These are phyloP conservation scores for Pavo muticus DNA, from an alignment of 2,113 vertebrate species.

Conservation along the genomic window DNA sequence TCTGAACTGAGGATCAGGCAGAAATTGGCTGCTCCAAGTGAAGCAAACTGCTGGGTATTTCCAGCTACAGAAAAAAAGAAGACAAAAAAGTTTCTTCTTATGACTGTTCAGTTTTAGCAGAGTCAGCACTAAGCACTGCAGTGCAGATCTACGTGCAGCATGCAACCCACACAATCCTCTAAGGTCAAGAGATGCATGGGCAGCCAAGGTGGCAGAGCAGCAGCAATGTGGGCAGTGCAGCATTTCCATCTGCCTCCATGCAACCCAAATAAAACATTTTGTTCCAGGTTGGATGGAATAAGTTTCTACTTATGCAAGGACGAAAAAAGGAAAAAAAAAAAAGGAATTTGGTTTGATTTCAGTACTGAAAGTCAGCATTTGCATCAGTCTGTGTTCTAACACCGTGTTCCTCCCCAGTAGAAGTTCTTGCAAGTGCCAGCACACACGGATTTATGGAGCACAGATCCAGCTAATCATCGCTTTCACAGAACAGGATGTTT, in stretches of 20 bases:
- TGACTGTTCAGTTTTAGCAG: background rate
- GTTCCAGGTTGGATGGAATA: background rate
- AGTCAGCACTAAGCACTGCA: background rate
- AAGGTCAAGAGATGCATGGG: background rate
- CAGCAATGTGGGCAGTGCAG: background rate
- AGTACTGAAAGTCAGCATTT: background rate
- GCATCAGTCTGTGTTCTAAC: background rate
- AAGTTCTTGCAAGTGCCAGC: background rate
- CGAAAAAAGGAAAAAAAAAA: background rate
- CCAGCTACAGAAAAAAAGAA: background rate
- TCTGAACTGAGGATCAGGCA: background rate
- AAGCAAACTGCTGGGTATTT: background rate
- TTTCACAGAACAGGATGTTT: background rate
- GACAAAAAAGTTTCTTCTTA: background rate
- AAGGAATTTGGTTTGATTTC: background rate
- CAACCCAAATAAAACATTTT: background rate
- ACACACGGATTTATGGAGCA: background rate
- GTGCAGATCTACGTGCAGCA: too few species aligned
- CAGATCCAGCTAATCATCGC: background rate
- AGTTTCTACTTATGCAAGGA: background rate
- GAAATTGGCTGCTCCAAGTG: background rate
- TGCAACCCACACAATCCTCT: background rate
- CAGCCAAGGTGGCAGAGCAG: background rate
- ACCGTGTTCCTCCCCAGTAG: accelerated
- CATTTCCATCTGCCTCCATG: background rate